Percentiles rank a stretch among this genome's conserved stretches.
Evolutionary conservation across 2,113 vertebrate species (phyloP).

Genomic region (Phylloscopus whistleri): DNA sequence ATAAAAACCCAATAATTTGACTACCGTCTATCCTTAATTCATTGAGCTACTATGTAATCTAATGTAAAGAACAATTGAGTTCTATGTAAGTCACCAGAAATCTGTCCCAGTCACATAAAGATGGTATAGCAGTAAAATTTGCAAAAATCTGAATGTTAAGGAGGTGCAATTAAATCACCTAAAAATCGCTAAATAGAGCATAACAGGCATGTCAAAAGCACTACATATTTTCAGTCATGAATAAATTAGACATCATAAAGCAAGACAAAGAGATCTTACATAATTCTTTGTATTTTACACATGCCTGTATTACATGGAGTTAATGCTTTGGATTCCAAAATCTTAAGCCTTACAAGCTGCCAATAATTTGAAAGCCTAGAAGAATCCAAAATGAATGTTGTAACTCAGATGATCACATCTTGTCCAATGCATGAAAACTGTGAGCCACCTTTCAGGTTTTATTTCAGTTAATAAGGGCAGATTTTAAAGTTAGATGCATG

Average conservation of each 20-base stretch:
- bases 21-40: fast-evolving
- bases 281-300: neutral
- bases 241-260: neutral
- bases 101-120: neutral
- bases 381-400: neutral
- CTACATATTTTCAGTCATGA: neutral
- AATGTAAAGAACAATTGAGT: neutral
- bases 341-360: neutral
- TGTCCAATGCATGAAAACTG: neutral
- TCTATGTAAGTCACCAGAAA: neutral
- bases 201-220: neutral
- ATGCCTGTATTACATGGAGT: neutral
- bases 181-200: neutral
- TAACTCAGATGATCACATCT: neutral
- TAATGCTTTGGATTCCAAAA: neutral
- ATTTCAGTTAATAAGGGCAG: neutral
- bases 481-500: neutral
- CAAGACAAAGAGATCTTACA: neutral
- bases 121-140: neutral
- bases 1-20: neutral
- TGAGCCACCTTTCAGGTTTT: neutral
- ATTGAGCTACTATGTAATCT: neutral
- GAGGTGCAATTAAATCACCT: neutral
- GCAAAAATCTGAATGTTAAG: neutral
- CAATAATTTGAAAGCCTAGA: neutral